Conservation (phyloP, 2,888 invertebrate genomes). For the Spicauda simplicius region DNA sequence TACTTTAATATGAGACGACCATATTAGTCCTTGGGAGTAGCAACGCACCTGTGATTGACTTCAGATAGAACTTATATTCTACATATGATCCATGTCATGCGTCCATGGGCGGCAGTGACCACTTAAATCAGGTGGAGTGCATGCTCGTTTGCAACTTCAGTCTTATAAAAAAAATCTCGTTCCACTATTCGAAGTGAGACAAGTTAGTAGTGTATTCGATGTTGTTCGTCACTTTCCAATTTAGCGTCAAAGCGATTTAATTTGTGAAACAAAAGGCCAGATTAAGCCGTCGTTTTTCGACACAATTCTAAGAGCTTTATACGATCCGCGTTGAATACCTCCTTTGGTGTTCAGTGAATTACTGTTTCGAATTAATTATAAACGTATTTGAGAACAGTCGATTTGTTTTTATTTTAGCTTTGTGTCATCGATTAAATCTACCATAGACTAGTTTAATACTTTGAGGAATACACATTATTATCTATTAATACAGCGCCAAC, state of each 20-base stretch:
- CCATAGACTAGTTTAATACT: too few species aligned
- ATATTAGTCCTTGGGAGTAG: too few species aligned
- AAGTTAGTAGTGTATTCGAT: constrained; percentile 16
- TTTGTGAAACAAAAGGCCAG: constrained; percentile 70
- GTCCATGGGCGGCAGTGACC: too few species aligned
- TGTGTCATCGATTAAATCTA: neutral
- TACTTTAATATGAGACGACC: too few species aligned
- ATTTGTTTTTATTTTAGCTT: constrained; percentile 10
- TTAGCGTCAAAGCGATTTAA: constrained; percentile 70
- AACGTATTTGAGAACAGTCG: constrained; percentile 15
- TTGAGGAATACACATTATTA: too few species aligned
- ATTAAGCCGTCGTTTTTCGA: constrained; percentile 61
- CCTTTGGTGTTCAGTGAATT: constrained; percentile 21
- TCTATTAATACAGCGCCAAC: too few species aligned
- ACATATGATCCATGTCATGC: too few species aligned
- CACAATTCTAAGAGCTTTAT: constrained; percentile 41
- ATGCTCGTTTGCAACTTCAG: too few species aligned
- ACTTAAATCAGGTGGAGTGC: too few species aligned
- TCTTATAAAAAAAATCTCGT: too few species aligned
- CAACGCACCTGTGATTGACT: too few species aligned
- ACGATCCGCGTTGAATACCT: constrained; percentile 8
- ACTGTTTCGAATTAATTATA: constrained; percentile 23
- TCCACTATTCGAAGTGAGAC: neutral
- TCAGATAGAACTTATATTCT: too few species aligned
- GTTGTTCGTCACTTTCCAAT: constrained; percentile 62